phyloP scores from a whole-genome alignment of 2,888 invertebrate species.

The Byasa hedistus region DNA sequence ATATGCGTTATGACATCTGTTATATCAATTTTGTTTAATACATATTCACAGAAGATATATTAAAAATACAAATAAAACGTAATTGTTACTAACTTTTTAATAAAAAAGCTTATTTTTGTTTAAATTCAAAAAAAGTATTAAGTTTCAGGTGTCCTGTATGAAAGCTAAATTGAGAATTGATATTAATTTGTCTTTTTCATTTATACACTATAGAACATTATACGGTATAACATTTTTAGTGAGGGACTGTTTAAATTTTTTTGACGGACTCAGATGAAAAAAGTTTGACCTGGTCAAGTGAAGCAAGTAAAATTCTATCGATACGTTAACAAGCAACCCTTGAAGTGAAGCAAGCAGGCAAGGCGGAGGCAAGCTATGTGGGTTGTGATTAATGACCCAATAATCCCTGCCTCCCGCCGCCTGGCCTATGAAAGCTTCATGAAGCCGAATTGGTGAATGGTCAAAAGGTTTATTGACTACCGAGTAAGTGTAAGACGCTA shows the following conservation, averaged over 20 bases:
- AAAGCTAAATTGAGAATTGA: too few relatives aligned
- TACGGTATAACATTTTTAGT: not conserved
- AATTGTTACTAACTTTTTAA: too few relatives aligned
- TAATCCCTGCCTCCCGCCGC: constrained; percentile 67
- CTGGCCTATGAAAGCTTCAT: constrained; percentile 72
- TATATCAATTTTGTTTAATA: too few relatives aligned
- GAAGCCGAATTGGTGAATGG: constrained; percentile 79
- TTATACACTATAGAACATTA: too few relatives aligned
- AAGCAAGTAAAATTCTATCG: constrained; percentile 37
- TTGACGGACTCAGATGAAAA: not conserved
- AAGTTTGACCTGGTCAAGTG: not conserved
- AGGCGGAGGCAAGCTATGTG: constrained; percentile 45
- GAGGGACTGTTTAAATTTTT: not conserved
- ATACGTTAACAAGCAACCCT: constrained; percentile 37
- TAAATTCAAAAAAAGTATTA: too few relatives aligned
- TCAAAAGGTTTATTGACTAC: constrained; percentile 78
- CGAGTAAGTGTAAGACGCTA: constrained; percentile 53
- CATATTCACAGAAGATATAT: too few relatives aligned
- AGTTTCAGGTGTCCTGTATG: too few relatives aligned
- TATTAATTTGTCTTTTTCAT: too few relatives aligned
- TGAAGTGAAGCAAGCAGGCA: constrained; percentile 36
- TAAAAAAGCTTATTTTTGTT: too few relatives aligned
- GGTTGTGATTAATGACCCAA: constrained; percentile 77
- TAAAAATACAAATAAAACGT: too few relatives aligned
- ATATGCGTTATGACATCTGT: too few relatives aligned